These are phyloP conservation scores for Hylia prasina DNA, from an alignment of 2,113 vertebrate genomes.

Conservation along the genomic window DNA sequence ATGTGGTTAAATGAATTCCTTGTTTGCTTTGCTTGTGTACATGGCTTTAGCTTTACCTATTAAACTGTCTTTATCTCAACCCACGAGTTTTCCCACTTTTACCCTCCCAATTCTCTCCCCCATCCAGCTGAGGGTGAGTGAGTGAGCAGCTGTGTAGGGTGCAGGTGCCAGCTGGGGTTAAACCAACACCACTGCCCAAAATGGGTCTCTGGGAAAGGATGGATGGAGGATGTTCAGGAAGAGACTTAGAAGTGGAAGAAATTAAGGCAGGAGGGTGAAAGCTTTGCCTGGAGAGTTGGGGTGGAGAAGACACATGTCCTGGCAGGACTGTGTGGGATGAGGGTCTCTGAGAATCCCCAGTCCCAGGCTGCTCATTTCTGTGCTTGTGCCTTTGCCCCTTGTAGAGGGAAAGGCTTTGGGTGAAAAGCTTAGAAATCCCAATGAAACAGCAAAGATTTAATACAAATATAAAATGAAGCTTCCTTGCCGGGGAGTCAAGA, in stretches of 20 bases:
- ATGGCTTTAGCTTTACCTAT: neutral
- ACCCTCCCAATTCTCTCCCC: neutral
- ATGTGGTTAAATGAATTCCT: neutral
- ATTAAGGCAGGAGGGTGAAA: neutral
- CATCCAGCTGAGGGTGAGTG: too few species aligned
- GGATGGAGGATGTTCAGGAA: neutral
- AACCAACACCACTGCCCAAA: neutral
- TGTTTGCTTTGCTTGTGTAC: neutral
- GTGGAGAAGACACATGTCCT: neutral
- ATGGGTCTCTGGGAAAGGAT: fast-evolving
- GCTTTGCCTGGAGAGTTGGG: neutral
- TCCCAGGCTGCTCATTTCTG: neutral
- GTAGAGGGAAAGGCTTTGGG: neutral
- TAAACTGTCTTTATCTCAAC: neutral
- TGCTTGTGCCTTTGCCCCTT: neutral
- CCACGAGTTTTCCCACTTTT: neutral
- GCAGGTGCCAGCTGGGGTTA: neutral
- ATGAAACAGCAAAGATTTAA: neutral
- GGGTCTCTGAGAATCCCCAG: neutral
- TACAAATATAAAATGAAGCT: neutral
- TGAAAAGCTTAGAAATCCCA: neutral
- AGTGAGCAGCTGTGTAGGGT: neutral
- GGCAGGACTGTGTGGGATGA: fast-evolving
- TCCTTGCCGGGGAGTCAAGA: neutral
- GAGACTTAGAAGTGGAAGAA: neutral